A percentile compares a stretch with the other conserved stretches of the same genome.
These are phyloP conservation scores for Heliconius cydno DNA, from an alignment of 2,888 invertebrate genomes.

Conservation along the genomic window DNA sequence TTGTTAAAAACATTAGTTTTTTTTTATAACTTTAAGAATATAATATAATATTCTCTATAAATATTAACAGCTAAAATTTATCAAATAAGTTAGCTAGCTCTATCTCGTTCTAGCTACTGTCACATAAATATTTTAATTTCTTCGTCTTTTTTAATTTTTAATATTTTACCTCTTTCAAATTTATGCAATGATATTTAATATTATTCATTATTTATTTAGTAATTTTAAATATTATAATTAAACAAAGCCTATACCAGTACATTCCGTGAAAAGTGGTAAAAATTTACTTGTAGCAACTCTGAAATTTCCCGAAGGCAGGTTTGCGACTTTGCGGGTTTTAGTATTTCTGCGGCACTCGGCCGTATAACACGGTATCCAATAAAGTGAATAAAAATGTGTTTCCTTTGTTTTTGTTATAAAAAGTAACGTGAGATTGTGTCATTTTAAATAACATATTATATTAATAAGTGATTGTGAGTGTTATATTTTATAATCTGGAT, in stretches of 20 bases:
- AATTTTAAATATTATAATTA: neutral
- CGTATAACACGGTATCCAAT: conserved; percentile 14
- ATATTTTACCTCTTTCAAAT: neutral
- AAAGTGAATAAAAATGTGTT: neutral
- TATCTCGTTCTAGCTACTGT: neutral
- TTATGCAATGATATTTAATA: neutral
- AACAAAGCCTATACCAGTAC: neutral
- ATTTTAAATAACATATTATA: neutral
- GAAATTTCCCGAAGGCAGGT: conserved; percentile 37
- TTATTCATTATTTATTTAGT: neutral
- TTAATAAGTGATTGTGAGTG: conserved; percentile 9
- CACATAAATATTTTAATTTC: neutral
- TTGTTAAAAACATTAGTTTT: no score
- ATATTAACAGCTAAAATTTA: neutral
- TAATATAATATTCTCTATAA: no score
- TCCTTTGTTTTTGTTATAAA: conserved; percentile 22
- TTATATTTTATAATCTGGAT: conserved; percentile 12
- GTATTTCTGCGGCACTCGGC: conserved; percentile 42
- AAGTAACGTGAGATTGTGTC: conserved; percentile 22
- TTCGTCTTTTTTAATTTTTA: no score
- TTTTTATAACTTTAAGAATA: no score
- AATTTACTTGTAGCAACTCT: conserved; percentile 19
- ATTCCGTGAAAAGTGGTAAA: conserved; percentile 4
- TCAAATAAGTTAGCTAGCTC: neutral
- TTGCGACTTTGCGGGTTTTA: conserved; percentile 39